A percentile compares a stretch with the other conserved stretches of the same genome.
Conservation (phyloP, 1,140 invertebrate species). For the Wasmannia auropunctata region DNA sequence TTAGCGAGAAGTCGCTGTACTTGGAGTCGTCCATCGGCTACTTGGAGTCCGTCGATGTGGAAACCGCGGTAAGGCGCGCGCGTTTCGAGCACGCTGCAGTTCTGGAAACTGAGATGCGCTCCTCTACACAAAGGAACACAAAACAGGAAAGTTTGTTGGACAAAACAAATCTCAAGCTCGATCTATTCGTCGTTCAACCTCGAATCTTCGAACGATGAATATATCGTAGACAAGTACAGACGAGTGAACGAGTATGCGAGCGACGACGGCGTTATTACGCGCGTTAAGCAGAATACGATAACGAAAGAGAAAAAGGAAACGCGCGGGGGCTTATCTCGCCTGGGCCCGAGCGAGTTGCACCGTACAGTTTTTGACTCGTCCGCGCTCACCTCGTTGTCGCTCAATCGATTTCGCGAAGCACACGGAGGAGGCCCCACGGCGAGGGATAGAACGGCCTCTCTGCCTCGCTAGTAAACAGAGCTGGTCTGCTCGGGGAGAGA, state of each 20-base stretch:
- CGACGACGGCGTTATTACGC: background rate
- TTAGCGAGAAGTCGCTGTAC: slow-evolving; percentile 42
- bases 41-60: background rate
- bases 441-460: background rate
- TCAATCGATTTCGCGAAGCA: slow-evolving; percentile 36
- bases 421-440: background rate
- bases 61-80: background rate
- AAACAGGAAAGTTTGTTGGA: background rate
- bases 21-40: slow-evolving; percentile 55
- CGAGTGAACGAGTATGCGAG: too few species aligned
- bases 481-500: background rate
- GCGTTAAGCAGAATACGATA: background rate
- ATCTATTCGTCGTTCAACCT: background rate
- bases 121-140: background rate
- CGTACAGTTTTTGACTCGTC: slow-evolving; percentile 22
- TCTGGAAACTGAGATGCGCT: background rate
- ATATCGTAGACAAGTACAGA: too few species aligned
- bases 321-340: background rate
- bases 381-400: background rate
- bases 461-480: background rate
- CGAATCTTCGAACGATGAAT: background rate
- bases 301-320: background rate
- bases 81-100: background rate
- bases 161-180: background rate
- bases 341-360: background rate